A percentile compares a stretch with the other conserved stretches of the same genome.
These are phyloP conservation scores for Lycodopsis pacificus DNA, from an alignment of 2,797 vertebrate species.

Conservation along the genomic window DNA sequence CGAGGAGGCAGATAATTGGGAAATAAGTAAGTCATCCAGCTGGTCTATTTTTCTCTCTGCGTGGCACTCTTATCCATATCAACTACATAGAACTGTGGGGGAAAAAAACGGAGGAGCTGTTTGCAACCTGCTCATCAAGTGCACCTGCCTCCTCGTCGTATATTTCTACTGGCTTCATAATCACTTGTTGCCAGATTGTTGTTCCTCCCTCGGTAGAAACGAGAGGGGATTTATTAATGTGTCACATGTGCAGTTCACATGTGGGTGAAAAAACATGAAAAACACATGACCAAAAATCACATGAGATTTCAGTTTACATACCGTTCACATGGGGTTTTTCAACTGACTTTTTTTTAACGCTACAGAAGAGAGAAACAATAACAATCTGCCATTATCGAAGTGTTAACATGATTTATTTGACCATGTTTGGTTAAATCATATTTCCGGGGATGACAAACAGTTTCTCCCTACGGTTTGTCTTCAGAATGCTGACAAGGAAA, in stretches of 20 bases:
- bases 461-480: conserved; percentile 32
- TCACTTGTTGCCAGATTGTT: neutral
- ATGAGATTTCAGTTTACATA: too few relatives aligned
- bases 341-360: too few relatives aligned
- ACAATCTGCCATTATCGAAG: neutral
- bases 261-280: too few relatives aligned
- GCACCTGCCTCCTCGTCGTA: neutral
- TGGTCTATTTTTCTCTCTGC: too few relatives aligned
- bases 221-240: too few relatives aligned
- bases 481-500: conserved; percentile 53
- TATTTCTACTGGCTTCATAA: neutral
- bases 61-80: too few relatives aligned
- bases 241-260: too few relatives aligned
- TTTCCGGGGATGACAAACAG: conserved; percentile 29
- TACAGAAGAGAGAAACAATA: neutral
- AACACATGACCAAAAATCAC: too few relatives aligned
- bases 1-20: too few relatives aligned
- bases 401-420: conserved; percentile 33
- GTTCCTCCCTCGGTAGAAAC: neutral
- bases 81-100: too few relatives aligned
- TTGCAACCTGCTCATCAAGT: neutral
- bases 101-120: neutral
- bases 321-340: too few relatives aligned
- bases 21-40: too few relatives aligned
- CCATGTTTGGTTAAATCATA: conserved; percentile 16